phyloP scores from a whole-genome alignment of 2,797 vertebrate species.

The Manis pentadactyla region DNA sequence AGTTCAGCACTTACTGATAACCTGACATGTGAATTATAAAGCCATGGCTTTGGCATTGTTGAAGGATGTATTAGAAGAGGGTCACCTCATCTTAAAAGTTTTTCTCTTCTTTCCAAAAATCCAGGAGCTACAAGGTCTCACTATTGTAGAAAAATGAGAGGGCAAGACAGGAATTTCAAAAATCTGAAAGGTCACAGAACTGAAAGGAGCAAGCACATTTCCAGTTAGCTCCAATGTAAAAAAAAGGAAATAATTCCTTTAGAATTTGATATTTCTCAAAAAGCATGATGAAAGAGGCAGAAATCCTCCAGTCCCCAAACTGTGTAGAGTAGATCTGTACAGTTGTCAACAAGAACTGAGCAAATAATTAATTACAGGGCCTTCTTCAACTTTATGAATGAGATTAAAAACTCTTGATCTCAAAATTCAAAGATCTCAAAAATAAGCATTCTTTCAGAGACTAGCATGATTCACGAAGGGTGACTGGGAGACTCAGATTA shows the following conservation, averaged over 20 bases:
- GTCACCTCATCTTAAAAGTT: conserved; percentile 13
- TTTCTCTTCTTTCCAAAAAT: conserved; percentile 50
- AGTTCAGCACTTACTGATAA: background rate
- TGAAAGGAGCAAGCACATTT: background rate
- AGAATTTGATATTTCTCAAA: conserved; percentile 12
- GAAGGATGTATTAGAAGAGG: background rate
- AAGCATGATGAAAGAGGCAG: background rate
- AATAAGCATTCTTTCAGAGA: background rate
- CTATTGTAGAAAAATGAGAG: background rate
- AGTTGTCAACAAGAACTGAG: background rate
- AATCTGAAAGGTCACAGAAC: conserved; percentile 17
- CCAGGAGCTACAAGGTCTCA: background rate
- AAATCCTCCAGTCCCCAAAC: background rate
- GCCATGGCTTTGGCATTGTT: background rate
- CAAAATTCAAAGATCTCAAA: conserved; percentile 44
- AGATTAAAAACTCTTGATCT: background rate
- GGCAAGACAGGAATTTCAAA: background rate
- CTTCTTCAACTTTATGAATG: background rate
- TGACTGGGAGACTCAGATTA: background rate
- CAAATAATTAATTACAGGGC: background rate
- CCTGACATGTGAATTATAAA: background rate
- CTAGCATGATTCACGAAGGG: background rate
- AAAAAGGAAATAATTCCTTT: background rate
- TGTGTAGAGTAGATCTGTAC: background rate
- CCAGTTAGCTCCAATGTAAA: background rate